Base-by-base conservation (phyloP, 2,797 vertebrate genomes). In the Lophotriccus pileatus region DNA sequence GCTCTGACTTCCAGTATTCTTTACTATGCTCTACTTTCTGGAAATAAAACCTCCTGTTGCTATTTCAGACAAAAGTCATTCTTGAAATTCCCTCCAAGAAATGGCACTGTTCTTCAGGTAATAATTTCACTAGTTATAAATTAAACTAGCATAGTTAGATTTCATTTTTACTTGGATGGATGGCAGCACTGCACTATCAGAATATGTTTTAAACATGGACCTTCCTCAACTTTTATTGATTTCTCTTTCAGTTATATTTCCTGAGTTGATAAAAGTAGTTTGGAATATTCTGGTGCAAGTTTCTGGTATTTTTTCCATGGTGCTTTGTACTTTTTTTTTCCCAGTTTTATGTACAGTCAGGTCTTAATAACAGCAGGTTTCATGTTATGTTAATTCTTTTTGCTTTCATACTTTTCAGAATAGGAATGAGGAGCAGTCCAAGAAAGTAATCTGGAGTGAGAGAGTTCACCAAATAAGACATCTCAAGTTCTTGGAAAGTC, bases 321-420 rank as follows among this genome's bases (percentile, higher is more conserved):
- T 3, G 7, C 2, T 89, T 79, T 43, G 4, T 7, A 20, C 12
- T 39, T 39, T 39, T 39, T 6, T 41, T 43, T 43, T 1, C 0
- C 1, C 22, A 30, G 5, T 73, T 58, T 72, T 60, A 32, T 32
- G 17, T 47, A 43, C 13, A 32, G 41, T 70, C 17, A 24, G 3
- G 6, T 32, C 64, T 83, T 34, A 70, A 32, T 43, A 3, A 28
- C 32, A 28, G 14, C 0, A 0, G 1, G 14, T 59, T 83, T 89
- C 32, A 27, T 14, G 5, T 24, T 66, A 52, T 12, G 25, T 22
- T 19, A 46, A 12, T 47, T 69, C 8, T 19, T 70, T 62, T 43
- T 63, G 4, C 5, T 44, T 84, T 73, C 36, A 34, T 36, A 11
- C 3, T 9, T 75, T 81, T 64, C 58, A 70, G 8, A 7, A 21